Conservation (phyloP, 2,888 invertebrate genomes). For the Timandra comae region DNA sequence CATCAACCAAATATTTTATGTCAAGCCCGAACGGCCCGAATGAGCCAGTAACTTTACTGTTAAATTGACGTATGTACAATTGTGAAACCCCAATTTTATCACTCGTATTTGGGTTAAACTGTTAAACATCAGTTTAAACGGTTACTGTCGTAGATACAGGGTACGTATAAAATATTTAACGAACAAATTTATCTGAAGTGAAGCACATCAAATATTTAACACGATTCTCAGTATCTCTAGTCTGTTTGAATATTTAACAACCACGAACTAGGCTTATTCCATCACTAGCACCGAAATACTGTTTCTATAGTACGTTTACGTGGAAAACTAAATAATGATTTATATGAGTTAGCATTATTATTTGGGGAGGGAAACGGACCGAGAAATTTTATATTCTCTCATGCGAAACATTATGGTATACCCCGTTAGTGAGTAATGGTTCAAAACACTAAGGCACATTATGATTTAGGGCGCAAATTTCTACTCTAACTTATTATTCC, state of each 20-base stretch:
- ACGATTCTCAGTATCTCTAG: slow-evolving; percentile 17
- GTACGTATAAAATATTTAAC: slow-evolving; percentile 22
- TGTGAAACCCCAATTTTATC: slow-evolving; percentile 5
- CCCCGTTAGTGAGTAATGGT: not conserved
- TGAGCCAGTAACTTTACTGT: not conserved
- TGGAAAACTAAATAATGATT: too few species aligned
- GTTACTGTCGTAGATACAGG: slow-evolving; percentile 17
- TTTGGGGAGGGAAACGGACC: slow-evolving; percentile 39
- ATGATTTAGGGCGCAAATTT: too few species aligned
- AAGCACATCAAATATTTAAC: slow-evolving; percentile 24
- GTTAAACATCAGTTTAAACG: slow-evolving; percentile 17
- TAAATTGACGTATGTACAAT: not conserved
- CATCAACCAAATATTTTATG: too few species aligned
- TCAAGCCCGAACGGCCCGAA: too few species aligned
- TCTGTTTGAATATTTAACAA: too few species aligned
- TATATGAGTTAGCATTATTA: too few species aligned
- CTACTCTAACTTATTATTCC: too few species aligned
- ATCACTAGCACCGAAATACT: too few species aligned
- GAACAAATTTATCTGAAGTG: slow-evolving; percentile 4
- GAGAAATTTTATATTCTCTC: slow-evolving; percentile 34
- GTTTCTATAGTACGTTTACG: too few species aligned
- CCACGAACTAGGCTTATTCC: too few species aligned
- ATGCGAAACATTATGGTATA: slow-evolving; percentile 36
- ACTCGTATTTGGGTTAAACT: slow-evolving; percentile 6
- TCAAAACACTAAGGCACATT: not conserved